These are phyloP conservation scores for Bombycilla garrulus DNA, from an alignment of 2,113 vertebrate species.

Conservation along the genomic window DNA sequence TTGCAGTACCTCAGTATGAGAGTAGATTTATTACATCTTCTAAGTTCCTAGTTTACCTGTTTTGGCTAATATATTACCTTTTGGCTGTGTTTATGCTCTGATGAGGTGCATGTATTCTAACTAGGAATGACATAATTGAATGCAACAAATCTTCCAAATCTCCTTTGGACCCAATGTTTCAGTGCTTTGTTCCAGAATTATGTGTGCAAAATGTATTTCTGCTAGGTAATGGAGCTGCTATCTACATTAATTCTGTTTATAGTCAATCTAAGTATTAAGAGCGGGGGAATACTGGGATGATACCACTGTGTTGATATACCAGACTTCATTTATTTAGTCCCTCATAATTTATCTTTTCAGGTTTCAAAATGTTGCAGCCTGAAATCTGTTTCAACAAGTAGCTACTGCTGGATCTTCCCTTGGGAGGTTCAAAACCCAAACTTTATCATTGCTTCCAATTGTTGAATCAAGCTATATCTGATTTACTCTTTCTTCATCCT, in stretches of 20 bases:
- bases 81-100: background rate
- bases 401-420: background rate
- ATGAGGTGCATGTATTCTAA: background rate
- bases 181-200: conserved; percentile 15
- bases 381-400: background rate
- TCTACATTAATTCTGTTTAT: conserved; percentile 4
- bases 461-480: background rate
- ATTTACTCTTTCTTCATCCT: conserved; percentile 6
- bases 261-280: conserved; percentile 5
- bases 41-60: background rate
- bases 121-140: background rate
- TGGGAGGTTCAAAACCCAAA: background rate
- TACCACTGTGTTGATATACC: background rate
- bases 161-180: background rate
- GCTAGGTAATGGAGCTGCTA: background rate
- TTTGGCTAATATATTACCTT: background rate
- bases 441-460: background rate
- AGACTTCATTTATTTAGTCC: background rate
- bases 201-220: conserved; percentile 15
- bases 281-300: background rate
- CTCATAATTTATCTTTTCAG: background rate
- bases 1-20: background rate
- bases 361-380: background rate
- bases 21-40: background rate
- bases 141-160: conserved; percentile 1